Evolutionary conservation across 2,797 vertebrate species (phyloP).

Genomic region (Bovichtus diacanthus): DNA sequence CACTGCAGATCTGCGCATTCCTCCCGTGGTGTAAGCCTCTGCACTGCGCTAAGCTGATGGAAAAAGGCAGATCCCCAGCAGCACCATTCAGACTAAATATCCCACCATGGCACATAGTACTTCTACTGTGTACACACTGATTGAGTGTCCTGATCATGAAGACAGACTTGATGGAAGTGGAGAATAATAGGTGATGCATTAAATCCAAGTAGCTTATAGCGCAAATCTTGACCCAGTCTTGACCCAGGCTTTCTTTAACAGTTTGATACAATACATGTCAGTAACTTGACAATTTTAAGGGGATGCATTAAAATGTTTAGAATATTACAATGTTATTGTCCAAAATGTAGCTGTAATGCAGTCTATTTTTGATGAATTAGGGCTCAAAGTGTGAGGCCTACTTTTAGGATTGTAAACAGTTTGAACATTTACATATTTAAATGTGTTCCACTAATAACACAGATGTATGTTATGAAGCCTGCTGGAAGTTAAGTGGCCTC

Average conservation of each 20-base stretch:
- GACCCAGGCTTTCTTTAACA: neutral
- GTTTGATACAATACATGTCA: neutral
- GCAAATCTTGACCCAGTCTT: neutral
- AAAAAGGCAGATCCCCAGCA: slow-evolving; percentile 43
- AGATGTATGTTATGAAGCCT: neutral
- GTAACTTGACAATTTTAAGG: neutral
- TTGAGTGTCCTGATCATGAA: neutral
- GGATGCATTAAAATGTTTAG: neutral
- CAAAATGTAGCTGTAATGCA: neutral
- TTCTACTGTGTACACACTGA: neutral
- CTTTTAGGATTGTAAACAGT: neutral
- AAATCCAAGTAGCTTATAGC: neutral
- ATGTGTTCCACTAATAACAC: neutral
- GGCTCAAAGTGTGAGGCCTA: too few species aligned
- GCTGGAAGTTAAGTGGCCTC: neutral
- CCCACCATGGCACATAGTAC: slow-evolving; percentile 11
- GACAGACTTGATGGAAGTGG: neutral
- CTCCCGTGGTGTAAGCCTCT: slow-evolving; percentile 64
- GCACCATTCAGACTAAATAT: slow-evolving; percentile 24
- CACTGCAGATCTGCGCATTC: slow-evolving; percentile 74
- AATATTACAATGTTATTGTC: neutral
- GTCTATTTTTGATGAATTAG: neutral
- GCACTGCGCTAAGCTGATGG: slow-evolving; percentile 74
- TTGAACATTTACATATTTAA: too few species aligned
- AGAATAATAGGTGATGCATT: neutral